Conservation (phyloP, 2,113 vertebrate genomes). For the Conger conger region DNA sequence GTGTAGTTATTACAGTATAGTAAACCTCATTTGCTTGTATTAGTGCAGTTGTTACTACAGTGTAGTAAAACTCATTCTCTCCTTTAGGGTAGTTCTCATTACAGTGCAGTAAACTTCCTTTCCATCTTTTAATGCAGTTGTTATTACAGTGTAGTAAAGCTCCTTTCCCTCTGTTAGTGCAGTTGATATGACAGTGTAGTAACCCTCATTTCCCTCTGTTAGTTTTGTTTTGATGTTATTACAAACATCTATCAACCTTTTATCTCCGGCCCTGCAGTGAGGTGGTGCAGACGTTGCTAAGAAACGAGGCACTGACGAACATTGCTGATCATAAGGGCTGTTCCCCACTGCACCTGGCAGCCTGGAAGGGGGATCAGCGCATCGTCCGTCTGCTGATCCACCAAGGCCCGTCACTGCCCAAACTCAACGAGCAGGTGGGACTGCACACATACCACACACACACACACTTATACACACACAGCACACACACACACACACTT, state of each 20-base stretch:
- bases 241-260: background rate
- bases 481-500: too few species aligned
- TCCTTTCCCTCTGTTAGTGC: background rate
- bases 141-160: background rate
- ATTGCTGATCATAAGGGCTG: slow-evolving; percentile 96
- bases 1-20: too few species aligned
- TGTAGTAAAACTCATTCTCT: too few species aligned
- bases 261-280: slow-evolving; percentile 68
- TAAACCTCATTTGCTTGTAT: too few species aligned
- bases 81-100: too few species aligned
- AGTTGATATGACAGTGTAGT: background rate
- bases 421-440: slow-evolving; percentile 94
- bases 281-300: slow-evolving; percentile 89
- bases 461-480: too few species aligned
- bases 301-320: slow-evolving; percentile 93
- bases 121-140: background rate
- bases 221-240: too few species aligned
- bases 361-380: slow-evolving; percentile 94
- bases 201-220: background rate
- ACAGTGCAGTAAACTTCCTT: background rate
- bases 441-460: too few species aligned
- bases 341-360: slow-evolving; percentile 94
- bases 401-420: slow-evolving; percentile 91
- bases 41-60: too few species aligned
- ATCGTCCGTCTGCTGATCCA: slow-evolving; percentile 94